A percentile compares a stretch with the other conserved stretches of the same genome.
These are phyloP conservation scores for Macrostomum cliftonense DNA, from an alignment of 2,888 invertebrate genomes.

Conservation along the genomic window DNA sequence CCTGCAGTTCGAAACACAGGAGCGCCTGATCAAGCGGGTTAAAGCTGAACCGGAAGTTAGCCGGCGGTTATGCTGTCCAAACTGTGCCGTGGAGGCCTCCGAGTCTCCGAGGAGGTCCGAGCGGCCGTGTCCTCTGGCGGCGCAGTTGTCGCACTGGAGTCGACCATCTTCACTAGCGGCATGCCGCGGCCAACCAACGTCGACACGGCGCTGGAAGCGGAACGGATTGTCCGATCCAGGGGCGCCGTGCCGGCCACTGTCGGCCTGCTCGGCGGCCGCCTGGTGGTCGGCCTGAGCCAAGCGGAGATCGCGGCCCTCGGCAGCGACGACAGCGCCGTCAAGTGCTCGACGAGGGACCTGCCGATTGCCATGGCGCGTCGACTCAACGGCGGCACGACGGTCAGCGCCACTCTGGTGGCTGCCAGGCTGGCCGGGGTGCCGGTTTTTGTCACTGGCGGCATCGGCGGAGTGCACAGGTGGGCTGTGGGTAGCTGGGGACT, in stretches of 20 bases:
- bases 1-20: no score
- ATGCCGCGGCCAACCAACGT: constrained; percentile 84
- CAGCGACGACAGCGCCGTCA: constrained; percentile 39
- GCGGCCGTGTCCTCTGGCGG: constrained; percentile 46
- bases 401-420: constrained; percentile 72
- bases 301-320: constrained; percentile 12
- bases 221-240: constrained; percentile 50
- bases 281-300: constrained; percentile 51
- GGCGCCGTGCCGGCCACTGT: constrained; percentile 78
- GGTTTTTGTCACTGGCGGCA: constrained; percentile 73
- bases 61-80: not conserved
- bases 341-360: constrained; percentile 71
- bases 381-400: constrained; percentile 63
- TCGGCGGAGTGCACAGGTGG: constrained; percentile 80
- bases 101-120: constrained; percentile 40
- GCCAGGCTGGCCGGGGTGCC: constrained; percentile 62
- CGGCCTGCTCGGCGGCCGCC: constrained; percentile 60
- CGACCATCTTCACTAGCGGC: constrained; percentile 91
- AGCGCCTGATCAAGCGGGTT: not conserved
- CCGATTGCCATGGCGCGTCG: constrained; percentile 46
- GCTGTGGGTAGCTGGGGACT: constrained; percentile 41
- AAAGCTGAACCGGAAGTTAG: no score
- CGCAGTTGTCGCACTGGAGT: constrained; percentile 81
- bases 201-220: constrained; percentile 61
- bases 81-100: constrained; percentile 10